Conservation (phyloP, 1,140 invertebrate genomes). For the Scaptomyza montana region DNA sequence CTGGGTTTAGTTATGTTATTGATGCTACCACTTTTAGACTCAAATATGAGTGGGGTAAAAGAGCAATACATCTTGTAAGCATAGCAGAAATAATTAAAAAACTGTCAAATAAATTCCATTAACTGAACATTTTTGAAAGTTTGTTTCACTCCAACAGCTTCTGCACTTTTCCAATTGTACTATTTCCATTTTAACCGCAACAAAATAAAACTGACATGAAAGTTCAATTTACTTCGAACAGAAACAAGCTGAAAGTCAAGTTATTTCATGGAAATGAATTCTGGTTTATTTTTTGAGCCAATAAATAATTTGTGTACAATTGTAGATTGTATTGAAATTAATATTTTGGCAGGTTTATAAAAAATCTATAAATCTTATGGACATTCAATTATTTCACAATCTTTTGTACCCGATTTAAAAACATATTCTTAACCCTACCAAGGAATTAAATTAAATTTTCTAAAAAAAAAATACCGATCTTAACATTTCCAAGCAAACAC, state of each 20-base stretch:
- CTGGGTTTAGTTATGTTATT: conserved; percentile 59
- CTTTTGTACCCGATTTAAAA: too few species aligned
- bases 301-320: too few species aligned
- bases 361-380: too few species aligned
- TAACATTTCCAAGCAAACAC: background rate
- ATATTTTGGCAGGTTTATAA: too few species aligned
- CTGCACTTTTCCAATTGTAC: conserved; percentile 11
- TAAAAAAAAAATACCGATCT: background rate
- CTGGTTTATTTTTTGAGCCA: too few species aligned
- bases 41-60: background rate
- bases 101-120: conserved; percentile 35
- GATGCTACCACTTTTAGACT: conserved; percentile 37
- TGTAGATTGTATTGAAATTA: too few species aligned
- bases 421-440: too few species aligned
- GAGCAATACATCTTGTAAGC: background rate
- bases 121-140: background rate
- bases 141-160: conserved; percentile 12
- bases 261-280: too few species aligned
- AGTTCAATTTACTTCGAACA: too few species aligned
- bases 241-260: too few species aligned
- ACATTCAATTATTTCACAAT: too few species aligned
- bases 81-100: conserved; percentile 20
- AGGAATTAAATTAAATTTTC: background rate
- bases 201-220: conserved; percentile 17
- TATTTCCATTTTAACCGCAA: conserved; percentile 6